Conservation (phyloP, 2,888 invertebrate genomes). For the Trissoscelio sp. region DNA sequence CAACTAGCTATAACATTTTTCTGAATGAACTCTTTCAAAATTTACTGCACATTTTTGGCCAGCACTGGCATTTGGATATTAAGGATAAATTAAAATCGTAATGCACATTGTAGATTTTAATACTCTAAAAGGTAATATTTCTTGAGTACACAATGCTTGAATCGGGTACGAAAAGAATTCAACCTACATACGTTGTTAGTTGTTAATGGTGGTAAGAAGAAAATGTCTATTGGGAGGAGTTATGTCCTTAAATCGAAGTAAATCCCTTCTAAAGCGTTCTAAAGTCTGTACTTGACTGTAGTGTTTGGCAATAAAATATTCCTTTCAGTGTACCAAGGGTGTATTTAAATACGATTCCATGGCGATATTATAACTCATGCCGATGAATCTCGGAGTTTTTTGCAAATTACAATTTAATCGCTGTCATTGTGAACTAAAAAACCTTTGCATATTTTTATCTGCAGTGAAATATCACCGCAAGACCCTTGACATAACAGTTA, state of each 20-base stretch:
- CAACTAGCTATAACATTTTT: background rate
- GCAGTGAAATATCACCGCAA: conserved; percentile 13
- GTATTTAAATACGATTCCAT: conserved; percentile 33
- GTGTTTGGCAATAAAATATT: conserved; percentile 49
- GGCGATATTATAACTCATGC: conserved; percentile 7
- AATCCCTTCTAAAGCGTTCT: conserved; percentile 49
- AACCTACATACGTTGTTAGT: conserved; percentile 55
- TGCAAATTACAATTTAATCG: conserved; percentile 15
- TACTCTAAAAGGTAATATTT: conserved; percentile 52
- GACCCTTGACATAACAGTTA: conserved; percentile 46
- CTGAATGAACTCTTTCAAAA: background rate
- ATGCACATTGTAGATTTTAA: conserved; percentile 21
- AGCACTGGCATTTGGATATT: background rate
- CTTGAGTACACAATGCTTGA: conserved; percentile 22
- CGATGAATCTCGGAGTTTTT: background rate
- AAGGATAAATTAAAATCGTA: conserved; percentile 6
- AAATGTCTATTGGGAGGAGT: conserved; percentile 56
- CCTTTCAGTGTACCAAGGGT: background rate
- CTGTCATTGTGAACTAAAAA: background rate
- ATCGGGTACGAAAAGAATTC: conserved; percentile 55
- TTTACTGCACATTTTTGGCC: background rate
- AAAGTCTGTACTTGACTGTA: conserved; percentile 39
- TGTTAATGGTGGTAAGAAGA: conserved; percentile 53
- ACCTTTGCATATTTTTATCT: conserved; percentile 22
- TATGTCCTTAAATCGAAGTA: conserved; percentile 65